Percentiles rank a stretch among this genome's conserved stretches.
These are phyloP conservation scores for Megaceryle torquata DNA, from an alignment of 2,113 vertebrate genomes.

Conservation along the genomic window DNA sequence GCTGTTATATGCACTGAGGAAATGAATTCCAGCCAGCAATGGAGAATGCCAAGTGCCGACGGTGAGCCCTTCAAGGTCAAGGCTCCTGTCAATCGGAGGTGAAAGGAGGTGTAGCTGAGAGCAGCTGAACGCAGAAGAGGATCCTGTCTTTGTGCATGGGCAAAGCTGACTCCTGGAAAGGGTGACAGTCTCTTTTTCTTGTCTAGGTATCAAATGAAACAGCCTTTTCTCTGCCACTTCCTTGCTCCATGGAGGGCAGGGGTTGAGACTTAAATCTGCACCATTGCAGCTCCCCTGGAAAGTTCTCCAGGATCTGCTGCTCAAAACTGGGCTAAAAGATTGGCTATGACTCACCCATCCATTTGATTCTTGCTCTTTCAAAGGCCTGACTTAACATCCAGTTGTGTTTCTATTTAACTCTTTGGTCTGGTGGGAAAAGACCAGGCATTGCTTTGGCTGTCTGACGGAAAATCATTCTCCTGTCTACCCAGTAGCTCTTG, in stretches of 20 bases:
- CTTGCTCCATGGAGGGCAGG: neutral
- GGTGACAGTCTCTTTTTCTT: neutral
- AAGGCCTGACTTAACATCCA: neutral
- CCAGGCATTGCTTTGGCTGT: too few relatives aligned
- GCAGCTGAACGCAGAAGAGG: neutral
- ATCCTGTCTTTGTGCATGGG: neutral
- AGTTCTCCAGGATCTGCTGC: neutral
- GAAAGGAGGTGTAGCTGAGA: neutral
- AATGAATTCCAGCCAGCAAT: neutral
- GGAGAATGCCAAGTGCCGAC: too few relatives aligned
- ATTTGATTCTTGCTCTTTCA: neutral
- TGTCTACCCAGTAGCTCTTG: neutral
- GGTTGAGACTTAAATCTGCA: neutral
- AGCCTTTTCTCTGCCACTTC: neutral
- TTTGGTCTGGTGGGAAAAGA: too few relatives aligned
- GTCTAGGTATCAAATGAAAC: neutral
- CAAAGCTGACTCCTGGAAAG: neutral
- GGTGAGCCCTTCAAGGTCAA: neutral
- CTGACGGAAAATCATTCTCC: too few relatives aligned
- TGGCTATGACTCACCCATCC: neutral
- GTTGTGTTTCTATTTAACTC: neutral
- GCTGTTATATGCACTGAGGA: neutral
- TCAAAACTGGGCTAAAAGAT: neutral
- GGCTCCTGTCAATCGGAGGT: neutral
- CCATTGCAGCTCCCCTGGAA: neutral